Percentiles rank a stretch among this genome's conserved stretches.
Evolutionary conservation across 2,888 invertebrate species (phyloP).

Genomic region (Andrena flavipes): DNA sequence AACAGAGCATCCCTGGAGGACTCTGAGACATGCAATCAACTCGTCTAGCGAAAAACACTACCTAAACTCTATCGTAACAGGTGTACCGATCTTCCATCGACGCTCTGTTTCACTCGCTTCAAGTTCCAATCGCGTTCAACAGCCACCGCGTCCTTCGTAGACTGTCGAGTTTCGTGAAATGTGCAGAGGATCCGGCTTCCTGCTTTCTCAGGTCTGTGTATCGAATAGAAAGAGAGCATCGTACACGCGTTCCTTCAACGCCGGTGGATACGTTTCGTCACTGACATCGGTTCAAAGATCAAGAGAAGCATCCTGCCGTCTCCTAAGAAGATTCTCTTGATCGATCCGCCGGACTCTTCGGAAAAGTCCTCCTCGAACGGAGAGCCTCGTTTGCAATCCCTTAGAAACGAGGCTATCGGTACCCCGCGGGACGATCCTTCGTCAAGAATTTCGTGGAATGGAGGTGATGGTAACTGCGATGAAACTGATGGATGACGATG

Average conservation of each 20-base stretch:
- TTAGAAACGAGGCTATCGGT: conserved; percentile 10
- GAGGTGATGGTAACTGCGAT: conserved; percentile 35
- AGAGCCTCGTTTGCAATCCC: conserved; percentile 6
- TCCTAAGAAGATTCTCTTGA: conserved; percentile 6
- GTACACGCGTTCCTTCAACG: neutral
- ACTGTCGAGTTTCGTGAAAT: conserved; percentile 41
- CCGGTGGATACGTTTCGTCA: neutral
- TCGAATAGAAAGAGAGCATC: too few species aligned
- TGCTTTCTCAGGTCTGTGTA: too few species aligned
- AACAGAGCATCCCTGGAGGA: conserved; percentile 50
- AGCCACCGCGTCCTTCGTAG: too few species aligned
- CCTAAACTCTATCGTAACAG: conserved; percentile 53
- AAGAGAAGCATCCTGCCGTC: neutral
- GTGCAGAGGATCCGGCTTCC: too few species aligned
- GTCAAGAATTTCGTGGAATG: conserved; percentile 15
- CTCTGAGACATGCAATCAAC: conserved; percentile 51
- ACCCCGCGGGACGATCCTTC: conserved; percentile 24
- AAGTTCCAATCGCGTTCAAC: neutral
- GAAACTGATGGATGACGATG: conserved; percentile 38
- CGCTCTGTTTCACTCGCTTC: conserved; percentile 32
- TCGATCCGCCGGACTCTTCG: conserved; percentile 6
- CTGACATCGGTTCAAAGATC: neutral
- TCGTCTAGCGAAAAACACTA: conserved; percentile 47
- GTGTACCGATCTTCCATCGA: conserved; percentile 43
- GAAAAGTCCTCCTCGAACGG: conserved; percentile 7